Evolutionary conservation across 2,113 vertebrate species (phyloP).

Genomic region (Oxygymnocypris stewartii): DNA sequence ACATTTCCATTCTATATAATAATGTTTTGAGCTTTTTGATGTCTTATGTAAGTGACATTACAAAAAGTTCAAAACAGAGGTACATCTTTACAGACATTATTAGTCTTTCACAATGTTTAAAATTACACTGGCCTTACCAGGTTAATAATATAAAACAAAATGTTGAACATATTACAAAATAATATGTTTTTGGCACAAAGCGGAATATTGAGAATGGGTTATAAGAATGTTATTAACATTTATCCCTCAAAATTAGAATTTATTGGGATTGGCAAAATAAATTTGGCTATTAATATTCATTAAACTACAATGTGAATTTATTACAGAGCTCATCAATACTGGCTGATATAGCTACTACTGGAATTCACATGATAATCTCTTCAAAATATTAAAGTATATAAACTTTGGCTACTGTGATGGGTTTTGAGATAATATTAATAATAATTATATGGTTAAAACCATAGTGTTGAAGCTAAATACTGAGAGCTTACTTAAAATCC

Average conservation of each 20-base stretch:
- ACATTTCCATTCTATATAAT: not conserved
- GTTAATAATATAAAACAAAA: not conserved
- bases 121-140: not conserved
- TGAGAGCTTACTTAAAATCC: constrained; percentile 50
- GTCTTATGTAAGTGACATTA: not conserved
- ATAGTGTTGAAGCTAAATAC: constrained; percentile 13
- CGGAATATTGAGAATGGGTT: not conserved
- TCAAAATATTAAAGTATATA: not conserved
- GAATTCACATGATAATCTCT: not conserved
- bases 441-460: not conserved
- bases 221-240: not conserved
- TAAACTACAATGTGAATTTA: not conserved
- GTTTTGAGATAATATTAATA: not conserved
- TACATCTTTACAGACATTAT: not conserved
- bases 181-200: not conserved
- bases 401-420: not conserved
- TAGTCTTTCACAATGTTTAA: not conserved
- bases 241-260: not conserved
- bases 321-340: not conserved
- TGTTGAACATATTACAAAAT: not conserved
- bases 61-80: not conserved
- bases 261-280: not conserved
- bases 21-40: not conserved
- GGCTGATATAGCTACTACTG: not conserved
- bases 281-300: not conserved